A percentile compares a stretch with the other conserved stretches of the same genome.
These are phyloP conservation scores for Pangasius sanitwongsei DNA, from an alignment of 2,797 vertebrate genomes.

Conservation along the genomic window DNA sequence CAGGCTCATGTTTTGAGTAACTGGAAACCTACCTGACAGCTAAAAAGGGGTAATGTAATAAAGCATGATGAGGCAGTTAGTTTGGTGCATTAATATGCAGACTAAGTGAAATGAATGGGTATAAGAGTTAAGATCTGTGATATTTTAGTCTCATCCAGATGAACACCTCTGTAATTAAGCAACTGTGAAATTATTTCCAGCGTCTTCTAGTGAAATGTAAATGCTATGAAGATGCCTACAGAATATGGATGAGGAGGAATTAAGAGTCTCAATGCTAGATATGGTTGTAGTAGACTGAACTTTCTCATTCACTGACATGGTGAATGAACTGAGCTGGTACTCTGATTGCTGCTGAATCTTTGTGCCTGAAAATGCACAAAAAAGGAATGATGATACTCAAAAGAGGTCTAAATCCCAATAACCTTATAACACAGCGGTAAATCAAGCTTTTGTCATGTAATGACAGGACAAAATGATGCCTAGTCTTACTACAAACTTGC, in stretches of 20 bases:
- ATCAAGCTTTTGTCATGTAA: neutral
- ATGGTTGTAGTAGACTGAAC: neutral
- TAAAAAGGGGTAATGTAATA: neutral
- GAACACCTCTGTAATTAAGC: neutral
- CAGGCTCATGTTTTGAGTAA: neutral
- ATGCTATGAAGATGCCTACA: neutral
- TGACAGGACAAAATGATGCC: neutral
- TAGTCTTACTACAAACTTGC: neutral
- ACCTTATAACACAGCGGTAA: neutral
- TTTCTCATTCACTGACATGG: neutral
- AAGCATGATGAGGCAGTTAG: neutral
- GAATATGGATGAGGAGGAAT: neutral
- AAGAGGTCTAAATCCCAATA: neutral
- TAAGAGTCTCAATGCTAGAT: neutral
- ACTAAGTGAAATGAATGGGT: neutral
- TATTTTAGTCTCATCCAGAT: neutral
- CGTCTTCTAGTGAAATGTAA: neutral
- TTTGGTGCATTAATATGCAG: neutral
- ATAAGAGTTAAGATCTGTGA: neutral
- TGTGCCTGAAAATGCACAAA: neutral
- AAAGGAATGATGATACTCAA: neutral
- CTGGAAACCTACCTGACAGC: neutral
- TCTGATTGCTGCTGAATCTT: neutral
- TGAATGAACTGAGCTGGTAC: neutral
- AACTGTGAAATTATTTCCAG: slow-evolving; percentile 3